Percentiles rank a stretch among this genome's conserved stretches.
phyloP scores from a whole-genome alignment of 2,888 invertebrate species.

The Minunthozetes semirufus region DNA sequence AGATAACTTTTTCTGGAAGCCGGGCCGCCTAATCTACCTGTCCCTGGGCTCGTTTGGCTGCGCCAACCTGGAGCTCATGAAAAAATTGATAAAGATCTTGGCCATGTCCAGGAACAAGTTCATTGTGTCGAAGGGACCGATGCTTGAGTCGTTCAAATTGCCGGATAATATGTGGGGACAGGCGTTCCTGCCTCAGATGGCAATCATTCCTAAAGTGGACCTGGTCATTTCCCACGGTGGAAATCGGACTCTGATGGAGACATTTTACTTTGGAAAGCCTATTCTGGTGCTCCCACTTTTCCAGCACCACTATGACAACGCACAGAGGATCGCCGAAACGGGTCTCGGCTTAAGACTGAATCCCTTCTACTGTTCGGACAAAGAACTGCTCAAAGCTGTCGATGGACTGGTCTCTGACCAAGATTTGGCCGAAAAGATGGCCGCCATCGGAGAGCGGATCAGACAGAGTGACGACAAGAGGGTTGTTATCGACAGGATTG shows the following conservation, averaged over 20 bases:
- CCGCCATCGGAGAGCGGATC: background rate
- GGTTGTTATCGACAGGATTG: background rate
- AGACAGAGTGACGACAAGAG: background rate
- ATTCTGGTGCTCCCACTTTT: constrained; percentile 30
- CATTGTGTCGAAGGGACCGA: constrained; percentile 33
- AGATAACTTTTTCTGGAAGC: background rate
- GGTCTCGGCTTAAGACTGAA: constrained; percentile 23
- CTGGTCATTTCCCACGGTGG: constrained; percentile 36
- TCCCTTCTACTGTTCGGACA: constrained; percentile 22
- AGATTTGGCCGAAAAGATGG: background rate
- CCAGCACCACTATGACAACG: constrained; percentile 35
- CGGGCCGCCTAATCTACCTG: constrained; percentile 28
- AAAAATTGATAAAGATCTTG: constrained; percentile 1
- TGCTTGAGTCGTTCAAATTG: constrained; percentile 8
- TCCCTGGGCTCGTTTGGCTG: constrained; percentile 34
- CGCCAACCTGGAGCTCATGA: constrained; percentile 29
- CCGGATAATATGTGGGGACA: constrained; percentile 35
- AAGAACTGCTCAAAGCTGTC: background rate
- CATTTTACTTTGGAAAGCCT: constrained; percentile 28
- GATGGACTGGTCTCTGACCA: constrained; percentile 14
- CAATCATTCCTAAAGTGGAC: constrained; percentile 23
- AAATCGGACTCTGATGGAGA: constrained; percentile 32
- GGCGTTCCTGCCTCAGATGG: constrained; percentile 27
- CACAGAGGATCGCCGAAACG: constrained; percentile 28
- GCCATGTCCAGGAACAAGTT: constrained; percentile 22